Percentiles rank a stretch among this genome's conserved stretches.
Conservation (phyloP, 1,140 invertebrate genomes). For the Meloidogyne chitwoodi region DNA sequence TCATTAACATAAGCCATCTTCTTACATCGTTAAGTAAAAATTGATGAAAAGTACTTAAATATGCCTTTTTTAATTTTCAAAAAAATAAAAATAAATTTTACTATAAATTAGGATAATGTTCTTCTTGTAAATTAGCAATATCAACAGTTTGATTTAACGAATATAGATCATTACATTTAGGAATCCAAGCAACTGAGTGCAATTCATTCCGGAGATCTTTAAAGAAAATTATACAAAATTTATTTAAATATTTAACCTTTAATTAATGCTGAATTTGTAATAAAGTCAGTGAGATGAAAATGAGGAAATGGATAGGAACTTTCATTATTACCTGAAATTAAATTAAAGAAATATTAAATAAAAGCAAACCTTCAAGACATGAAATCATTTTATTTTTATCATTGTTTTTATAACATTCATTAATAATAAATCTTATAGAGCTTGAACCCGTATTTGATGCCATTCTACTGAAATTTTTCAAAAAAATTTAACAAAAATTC, state of each 20-base stretch:
- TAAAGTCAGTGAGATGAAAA: constrained; percentile 31
- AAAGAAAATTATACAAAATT: not conserved
- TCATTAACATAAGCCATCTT: constrained; percentile 31
- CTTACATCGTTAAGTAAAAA: constrained; percentile 27
- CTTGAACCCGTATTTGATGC: not conserved
- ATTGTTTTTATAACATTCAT: not conserved
- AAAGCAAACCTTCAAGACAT: not conserved
- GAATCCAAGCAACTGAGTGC: constrained; percentile 7
- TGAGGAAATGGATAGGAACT: constrained; percentile 42
- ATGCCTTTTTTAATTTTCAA: not conserved
- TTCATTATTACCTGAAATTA: constrained; percentile 32
- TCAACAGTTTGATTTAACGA: constrained; percentile 35
- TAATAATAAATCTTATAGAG: not conserved
- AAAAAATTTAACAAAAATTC: not conserved
- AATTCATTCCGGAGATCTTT: constrained; percentile 14
- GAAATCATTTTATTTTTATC: not conserved
- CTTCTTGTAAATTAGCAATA: constrained; percentile 22
- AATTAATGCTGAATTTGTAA: constrained; percentile 24
- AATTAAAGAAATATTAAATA: not conserved
- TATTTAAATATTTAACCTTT: not conserved
- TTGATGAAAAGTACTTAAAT: constrained; percentile 22
- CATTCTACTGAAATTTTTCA: not conserved
- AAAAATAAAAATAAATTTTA: not conserved
- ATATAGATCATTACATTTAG: constrained; percentile 41
- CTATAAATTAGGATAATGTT: constrained; percentile 29